phyloP scores from a whole-genome alignment of 2,888 invertebrate species.

The Listrodromus nycthemerus region DNA sequence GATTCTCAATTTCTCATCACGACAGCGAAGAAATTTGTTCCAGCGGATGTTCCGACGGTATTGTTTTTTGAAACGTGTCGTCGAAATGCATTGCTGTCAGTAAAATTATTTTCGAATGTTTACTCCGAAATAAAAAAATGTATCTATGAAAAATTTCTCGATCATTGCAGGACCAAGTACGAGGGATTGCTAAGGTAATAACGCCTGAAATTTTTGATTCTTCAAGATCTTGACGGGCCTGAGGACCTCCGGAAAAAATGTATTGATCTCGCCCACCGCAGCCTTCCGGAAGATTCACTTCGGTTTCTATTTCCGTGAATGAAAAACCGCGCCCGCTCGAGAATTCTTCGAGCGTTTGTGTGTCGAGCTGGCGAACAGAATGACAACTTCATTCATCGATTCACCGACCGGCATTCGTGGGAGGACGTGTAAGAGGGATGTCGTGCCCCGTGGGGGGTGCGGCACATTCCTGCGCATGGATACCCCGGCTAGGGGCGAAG shows the following conservation, averaged over 20 bases:
- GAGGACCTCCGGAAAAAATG: neutral
- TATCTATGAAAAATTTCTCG: too few relatives aligned
- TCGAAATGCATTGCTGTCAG: too few relatives aligned
- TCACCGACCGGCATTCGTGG: conserved; percentile 62
- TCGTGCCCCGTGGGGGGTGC: conserved; percentile 54
- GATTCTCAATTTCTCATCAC: neutral
- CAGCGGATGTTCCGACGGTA: neutral
- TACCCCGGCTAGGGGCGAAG: conserved; percentile 22
- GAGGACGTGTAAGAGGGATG: conserved; percentile 30
- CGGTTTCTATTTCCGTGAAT: conserved; percentile 58
- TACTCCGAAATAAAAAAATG: too few relatives aligned
- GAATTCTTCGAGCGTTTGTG: conserved; percentile 60
- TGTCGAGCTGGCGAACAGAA: conserved; percentile 55
- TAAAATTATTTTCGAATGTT: too few relatives aligned
- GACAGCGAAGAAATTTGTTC: neutral
- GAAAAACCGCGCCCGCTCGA: conserved; percentile 55
- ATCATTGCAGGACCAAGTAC: too few relatives aligned
- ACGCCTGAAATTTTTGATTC: neutral
- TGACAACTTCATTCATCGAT: conserved; percentile 73
- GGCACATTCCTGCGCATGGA: conserved; percentile 20
- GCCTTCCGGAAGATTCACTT: conserved; percentile 16
- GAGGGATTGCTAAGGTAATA: too few relatives aligned
- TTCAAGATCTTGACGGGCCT: neutral
- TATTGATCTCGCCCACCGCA: neutral
- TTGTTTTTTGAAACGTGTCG: too few relatives aligned